Evolutionary conservation across 2,113 vertebrate genomes (phyloP).

Genomic region (Trichomycterus rosablanca): DNA sequence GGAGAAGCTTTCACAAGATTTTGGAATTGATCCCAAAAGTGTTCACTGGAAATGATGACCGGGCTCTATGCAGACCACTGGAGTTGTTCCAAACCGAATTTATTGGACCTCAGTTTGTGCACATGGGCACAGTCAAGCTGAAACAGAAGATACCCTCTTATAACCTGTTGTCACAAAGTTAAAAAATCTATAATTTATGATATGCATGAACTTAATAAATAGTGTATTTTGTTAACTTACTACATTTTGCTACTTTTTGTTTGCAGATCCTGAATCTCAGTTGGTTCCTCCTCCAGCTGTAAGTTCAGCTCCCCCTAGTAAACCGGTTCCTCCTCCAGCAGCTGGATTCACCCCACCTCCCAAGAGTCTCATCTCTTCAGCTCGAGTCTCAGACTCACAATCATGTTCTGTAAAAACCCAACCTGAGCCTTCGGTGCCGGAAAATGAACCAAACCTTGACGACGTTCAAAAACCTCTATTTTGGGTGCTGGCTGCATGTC

Average conservation of each 20-base stretch:
- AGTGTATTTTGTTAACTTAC: too few species aligned
- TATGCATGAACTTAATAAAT: too few species aligned
- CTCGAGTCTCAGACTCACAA: constrained; percentile 27
- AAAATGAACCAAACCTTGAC: constrained; percentile 61
- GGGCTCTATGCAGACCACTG: too few species aligned
- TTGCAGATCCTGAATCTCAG: constrained; percentile 35
- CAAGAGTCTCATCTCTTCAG: constrained; percentile 29
- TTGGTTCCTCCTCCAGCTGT: constrained; percentile 21
- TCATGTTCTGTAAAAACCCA: not conserved
- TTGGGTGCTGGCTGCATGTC: constrained; percentile 70
- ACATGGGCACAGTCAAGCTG: too few species aligned
- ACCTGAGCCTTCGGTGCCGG: constrained; percentile 33
- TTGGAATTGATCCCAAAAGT: too few species aligned
- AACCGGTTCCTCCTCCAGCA: constrained; percentile 57
- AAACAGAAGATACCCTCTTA: too few species aligned
- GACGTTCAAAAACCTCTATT: constrained; percentile 65
- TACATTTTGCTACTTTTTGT: not conserved
- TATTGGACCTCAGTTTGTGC: too few species aligned
- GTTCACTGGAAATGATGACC: too few species aligned
- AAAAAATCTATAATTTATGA: too few species aligned
- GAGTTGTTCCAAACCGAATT: too few species aligned
- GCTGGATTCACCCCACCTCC: constrained; percentile 41
- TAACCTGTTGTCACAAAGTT: too few species aligned
- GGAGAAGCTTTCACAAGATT: too few species aligned
- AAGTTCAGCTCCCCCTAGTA: constrained; percentile 43